Evolutionary conservation across 1,140 invertebrate genomes (phyloP).

Genomic region (Pararge aegeria): DNA sequence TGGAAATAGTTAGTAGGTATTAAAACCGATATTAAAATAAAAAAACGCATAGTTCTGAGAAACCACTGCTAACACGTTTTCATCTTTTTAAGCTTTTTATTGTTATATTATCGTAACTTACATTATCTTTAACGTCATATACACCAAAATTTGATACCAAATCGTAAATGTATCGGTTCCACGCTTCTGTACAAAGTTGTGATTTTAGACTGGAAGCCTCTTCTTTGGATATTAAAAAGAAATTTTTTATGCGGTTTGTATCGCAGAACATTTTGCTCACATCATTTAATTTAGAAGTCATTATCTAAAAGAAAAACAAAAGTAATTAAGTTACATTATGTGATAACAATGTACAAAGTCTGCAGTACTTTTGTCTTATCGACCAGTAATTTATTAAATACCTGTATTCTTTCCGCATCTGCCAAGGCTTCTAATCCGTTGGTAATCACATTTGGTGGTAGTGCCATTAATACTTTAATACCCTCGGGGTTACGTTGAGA

Average conservation of each 20-base stretch:
- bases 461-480: conserved; percentile 44
- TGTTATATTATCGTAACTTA: conserved; percentile 63
- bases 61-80: no score
- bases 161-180: conserved; percentile 76
- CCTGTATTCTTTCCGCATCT: conserved; percentile 67
- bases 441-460: conserved; percentile 49
- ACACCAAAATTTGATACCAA: conserved; percentile 79
- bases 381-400: conserved; percentile 25
- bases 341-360: no score
- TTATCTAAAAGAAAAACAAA: conserved; percentile 47
- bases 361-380: background rate
- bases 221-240: conserved; percentile 66
- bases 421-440: conserved; percentile 68
- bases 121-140: conserved; percentile 73
- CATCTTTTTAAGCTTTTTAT: no score
- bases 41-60: no score
- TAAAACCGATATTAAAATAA: no score
- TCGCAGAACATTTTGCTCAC: conserved; percentile 76
- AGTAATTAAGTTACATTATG: background rate
- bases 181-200: conserved; percentile 73
- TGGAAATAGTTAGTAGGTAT: no score
- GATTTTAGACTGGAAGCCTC: conserved; percentile 51
- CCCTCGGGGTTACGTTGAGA: conserved; percentile 57
- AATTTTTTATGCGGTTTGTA: conserved; percentile 60
- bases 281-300: conserved; percentile 59